Percentiles rank a stretch among this genome's conserved stretches.
These are phyloP conservation scores for Diogma glabrata DNA, from an alignment of 2,888 invertebrate genomes.

Conservation along the genomic window DNA sequence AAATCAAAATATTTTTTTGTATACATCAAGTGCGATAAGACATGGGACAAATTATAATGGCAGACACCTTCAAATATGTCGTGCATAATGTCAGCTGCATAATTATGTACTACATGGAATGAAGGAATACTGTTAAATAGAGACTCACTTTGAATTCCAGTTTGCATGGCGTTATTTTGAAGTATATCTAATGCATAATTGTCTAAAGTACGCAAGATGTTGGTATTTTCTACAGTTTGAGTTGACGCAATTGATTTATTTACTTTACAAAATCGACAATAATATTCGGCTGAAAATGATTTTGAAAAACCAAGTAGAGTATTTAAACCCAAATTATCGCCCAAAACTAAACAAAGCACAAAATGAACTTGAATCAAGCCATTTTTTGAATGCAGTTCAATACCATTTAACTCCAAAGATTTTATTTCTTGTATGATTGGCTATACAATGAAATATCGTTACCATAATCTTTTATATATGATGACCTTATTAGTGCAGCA, in stretches of 20 bases:
- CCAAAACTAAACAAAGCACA: not conserved
- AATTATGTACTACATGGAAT: constrained; percentile 10
- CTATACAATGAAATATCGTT: not conserved
- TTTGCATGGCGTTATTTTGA: not conserved
- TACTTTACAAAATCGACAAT: not conserved
- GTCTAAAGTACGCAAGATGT: not conserved
- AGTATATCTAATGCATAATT: not conserved
- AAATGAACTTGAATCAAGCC: not conserved
- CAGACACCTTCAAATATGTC: constrained; percentile 11
- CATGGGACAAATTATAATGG: constrained; percentile 7
- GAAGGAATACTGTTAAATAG: not conserved
- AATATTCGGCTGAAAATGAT: not conserved
- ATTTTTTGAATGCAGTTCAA: not conserved
- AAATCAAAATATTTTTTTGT: not conserved
- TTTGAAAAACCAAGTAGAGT: not conserved
- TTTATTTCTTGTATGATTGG: not conserved
- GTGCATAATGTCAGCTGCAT: constrained; percentile 11
- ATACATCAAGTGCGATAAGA: constrained; percentile 4
- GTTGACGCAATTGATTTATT: not conserved
- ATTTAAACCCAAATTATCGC: constrained; percentile 1
- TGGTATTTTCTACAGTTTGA: not conserved
- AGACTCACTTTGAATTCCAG: not conserved
- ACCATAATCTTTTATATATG: not conserved
- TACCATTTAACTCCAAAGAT: not conserved
- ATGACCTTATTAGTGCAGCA: not conserved